Conservation (phyloP, 2,113 vertebrate genomes). For the Columba livia region DNA sequence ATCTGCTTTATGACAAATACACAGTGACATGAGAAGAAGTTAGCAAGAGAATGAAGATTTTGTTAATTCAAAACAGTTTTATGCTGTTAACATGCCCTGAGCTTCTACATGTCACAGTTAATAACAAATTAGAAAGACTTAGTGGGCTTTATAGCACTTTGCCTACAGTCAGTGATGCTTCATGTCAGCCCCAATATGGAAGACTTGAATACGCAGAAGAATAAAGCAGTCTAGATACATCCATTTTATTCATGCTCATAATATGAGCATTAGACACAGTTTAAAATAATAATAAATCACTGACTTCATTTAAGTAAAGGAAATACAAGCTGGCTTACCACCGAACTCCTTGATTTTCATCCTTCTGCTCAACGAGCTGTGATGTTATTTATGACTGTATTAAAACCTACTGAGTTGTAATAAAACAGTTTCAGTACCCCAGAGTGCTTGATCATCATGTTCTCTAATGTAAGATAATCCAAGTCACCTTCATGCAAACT, state of each 20-base stretch:
- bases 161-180: conserved; percentile 20
- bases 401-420: conserved; percentile 50
- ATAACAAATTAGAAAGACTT: conserved; percentile 44
- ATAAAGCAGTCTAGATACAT: conserved; percentile 18
- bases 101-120: conserved; percentile 53
- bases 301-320: conserved; percentile 28
- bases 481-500: conserved; percentile 76
- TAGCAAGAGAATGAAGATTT: conserved; percentile 33
- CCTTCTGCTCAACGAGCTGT: conserved; percentile 54
- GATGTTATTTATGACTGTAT: conserved; percentile 54
- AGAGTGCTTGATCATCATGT: conserved; percentile 31
- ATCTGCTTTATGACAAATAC: background rate
- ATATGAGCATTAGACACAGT: conserved; percentile 9
- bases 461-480: conserved; percentile 48
- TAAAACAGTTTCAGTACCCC: conserved; percentile 46
- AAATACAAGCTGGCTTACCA: conserved; percentile 38
- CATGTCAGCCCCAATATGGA: conserved; percentile 10
- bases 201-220: conserved; percentile 45
- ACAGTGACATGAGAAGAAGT: conserved; percentile 6
- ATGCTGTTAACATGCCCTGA: conserved; percentile 22
- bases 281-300: conserved; percentile 59
- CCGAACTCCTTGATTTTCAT: conserved; percentile 29
- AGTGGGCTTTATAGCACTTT: conserved; percentile 14
- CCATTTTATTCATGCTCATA: conserved; percentile 53
- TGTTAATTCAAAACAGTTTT: conserved; percentile 52